Percentiles rank a stretch among this genome's conserved stretches.
phyloP scores from a whole-genome alignment of 2,797 vertebrate species.

The Atherinosoma microstoma region DNA sequence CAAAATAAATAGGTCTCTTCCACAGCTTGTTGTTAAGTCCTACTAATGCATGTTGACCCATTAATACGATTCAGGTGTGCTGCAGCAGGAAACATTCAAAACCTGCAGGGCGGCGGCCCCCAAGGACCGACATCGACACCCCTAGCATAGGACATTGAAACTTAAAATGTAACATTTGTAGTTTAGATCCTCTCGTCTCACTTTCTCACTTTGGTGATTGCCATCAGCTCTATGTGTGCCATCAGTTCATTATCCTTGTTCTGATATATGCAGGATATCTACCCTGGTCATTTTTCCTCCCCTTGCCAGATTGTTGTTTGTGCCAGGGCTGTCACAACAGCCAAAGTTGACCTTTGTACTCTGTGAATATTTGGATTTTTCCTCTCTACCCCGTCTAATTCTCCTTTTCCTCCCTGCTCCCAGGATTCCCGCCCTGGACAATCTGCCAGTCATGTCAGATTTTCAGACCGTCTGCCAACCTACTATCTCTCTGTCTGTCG shows the following conservation, averaged over 20 bases:
- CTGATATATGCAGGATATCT: background rate
- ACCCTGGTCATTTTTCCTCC: background rate
- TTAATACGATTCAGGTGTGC: too few relatives aligned
- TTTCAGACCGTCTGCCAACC: background rate
- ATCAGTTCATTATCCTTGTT: background rate
- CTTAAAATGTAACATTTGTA: background rate
- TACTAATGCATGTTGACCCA: too few relatives aligned
- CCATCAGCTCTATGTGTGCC: background rate
- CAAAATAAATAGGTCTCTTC: too few relatives aligned
- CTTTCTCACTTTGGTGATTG: background rate
- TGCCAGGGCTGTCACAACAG: background rate
- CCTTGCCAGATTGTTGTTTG: too few relatives aligned
- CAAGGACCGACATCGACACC: too few relatives aligned
- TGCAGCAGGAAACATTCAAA: too few relatives aligned
- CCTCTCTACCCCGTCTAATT: background rate
- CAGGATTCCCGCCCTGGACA: background rate
- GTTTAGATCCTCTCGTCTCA: background rate
- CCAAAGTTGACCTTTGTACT: background rate
- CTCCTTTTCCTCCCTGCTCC: background rate
- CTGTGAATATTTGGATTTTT: background rate
- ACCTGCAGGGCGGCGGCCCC: too few relatives aligned
- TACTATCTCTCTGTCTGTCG: background rate
- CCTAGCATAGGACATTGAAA: too few relatives aligned
- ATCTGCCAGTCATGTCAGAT: background rate
- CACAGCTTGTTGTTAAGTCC: too few relatives aligned